Percentiles rank a stretch among this genome's conserved stretches.
Evolutionary conservation across 92 coral and sea anemone species (phyloP).

Genomic region (Zoanthus solanderi): DNA sequence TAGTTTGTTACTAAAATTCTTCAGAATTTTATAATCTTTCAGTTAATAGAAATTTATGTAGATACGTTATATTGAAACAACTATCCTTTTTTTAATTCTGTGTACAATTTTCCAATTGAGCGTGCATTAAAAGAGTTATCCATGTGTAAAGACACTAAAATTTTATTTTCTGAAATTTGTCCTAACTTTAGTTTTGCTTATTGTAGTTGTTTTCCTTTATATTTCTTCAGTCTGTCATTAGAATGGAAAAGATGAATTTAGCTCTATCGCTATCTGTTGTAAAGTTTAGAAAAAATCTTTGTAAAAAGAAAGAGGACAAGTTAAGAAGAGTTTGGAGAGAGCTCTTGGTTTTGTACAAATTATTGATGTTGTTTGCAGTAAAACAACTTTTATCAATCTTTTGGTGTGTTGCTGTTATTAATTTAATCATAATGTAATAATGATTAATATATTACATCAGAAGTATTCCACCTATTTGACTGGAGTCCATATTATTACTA

Average conservation of each 20-base stretch:
- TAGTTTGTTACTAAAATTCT: too few relatives aligned
- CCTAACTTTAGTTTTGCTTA: not conserved
- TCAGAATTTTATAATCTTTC: too few relatives aligned
- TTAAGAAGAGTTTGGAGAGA: not conserved
- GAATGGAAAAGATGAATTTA: not conserved
- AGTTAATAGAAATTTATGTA: too few relatives aligned
- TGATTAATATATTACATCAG: too few relatives aligned
- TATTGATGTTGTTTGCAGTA: slow-evolving; percentile 28
- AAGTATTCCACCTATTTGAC: too few relatives aligned
- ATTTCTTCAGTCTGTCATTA: not conserved
- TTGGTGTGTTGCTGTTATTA: not conserved
- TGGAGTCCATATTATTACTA: too few relatives aligned
- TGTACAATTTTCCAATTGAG: too few relatives aligned
- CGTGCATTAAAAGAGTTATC: too few relatives aligned
- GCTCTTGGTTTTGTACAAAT: slow-evolving; percentile 47
- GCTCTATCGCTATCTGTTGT: slow-evolving; percentile 1
- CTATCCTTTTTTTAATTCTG: too few relatives aligned
- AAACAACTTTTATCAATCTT: slow-evolving; percentile 22
- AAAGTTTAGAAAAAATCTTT: not conserved
- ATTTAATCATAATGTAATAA: not conserved
- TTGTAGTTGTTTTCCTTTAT: not conserved
- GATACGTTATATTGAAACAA: too few relatives aligned
- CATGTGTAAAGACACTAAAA: too few relatives aligned
- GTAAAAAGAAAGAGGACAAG: not conserved
- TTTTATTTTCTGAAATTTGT: too few relatives aligned